A percentile compares a stretch with the other conserved stretches of the same genome.
These are phyloP conservation scores for Drosophila stalkeri DNA, from an alignment of 2,888 invertebrate genomes.

Conservation along the genomic window DNA sequence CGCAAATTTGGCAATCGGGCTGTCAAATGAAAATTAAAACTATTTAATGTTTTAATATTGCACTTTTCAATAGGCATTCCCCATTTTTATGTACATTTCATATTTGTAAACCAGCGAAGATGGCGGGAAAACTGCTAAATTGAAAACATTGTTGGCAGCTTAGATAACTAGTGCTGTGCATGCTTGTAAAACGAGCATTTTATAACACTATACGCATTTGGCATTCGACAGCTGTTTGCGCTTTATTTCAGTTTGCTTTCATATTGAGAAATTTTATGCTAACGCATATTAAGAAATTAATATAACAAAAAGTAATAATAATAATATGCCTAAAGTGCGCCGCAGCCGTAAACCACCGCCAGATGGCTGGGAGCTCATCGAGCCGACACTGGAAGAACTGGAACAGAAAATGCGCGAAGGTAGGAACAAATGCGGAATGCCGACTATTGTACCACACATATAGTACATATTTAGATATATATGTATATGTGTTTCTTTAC, in stretches of 20 bases:
- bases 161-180: slow-evolving; percentile 2
- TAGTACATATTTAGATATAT: background rate
- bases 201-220: slow-evolving; percentile 12
- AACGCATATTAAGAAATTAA: background rate
- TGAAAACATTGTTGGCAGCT: slow-evolving; percentile 6
- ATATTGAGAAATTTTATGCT: background rate
- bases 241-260: slow-evolving; percentile 15
- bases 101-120: background rate
- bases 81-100: background rate
- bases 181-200: background rate
- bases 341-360: slow-evolving; percentile 97
- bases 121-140: background rate
- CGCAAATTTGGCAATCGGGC: background rate
- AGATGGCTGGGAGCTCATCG: slow-evolving; percentile 99
- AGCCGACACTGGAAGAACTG: slow-evolving; percentile 98
- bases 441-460: background rate
- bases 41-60: background rate
- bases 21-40: background rate
- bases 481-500: background rate
- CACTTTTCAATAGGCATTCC: background rate
- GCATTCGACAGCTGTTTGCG: slow-evolving; percentile 37
- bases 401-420: slow-evolving; percentile 99
- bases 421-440: slow-evolving; percentile 2
- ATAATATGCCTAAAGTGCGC: slow-evolving; percentile 94
- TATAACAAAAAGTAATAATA: background rate